Evolutionary conservation across 2,113 vertebrate genomes (phyloP).

Genomic region (Pontoporia blainvillei): DNA sequence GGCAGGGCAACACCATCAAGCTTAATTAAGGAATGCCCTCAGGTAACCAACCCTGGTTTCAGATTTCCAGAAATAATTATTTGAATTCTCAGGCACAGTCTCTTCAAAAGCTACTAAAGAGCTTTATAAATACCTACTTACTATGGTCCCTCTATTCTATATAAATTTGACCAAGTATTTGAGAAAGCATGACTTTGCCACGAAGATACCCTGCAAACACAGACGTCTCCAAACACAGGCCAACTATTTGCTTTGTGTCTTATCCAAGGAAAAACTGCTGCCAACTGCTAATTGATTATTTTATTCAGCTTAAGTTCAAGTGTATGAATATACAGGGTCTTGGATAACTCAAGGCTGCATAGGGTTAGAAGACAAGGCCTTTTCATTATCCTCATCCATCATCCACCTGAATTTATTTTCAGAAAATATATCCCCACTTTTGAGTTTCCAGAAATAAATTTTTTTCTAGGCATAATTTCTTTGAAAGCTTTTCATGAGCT

Average conservation of each 20-base stretch:
- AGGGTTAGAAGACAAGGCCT: not conserved
- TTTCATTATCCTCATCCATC: not conserved
- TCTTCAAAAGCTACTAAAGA: constrained; percentile 9
- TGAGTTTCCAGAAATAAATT: not conserved
- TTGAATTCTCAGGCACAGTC: not conserved
- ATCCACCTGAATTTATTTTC: not conserved
- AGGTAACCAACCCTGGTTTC: not conserved
- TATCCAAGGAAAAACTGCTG: not conserved
- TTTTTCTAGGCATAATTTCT: not conserved
- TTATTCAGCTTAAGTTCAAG: not conserved
- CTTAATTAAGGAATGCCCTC: not conserved
- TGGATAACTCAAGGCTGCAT: not conserved
- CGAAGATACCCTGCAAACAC: not conserved
- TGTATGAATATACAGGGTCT: not conserved
- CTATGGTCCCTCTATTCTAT: not conserved
- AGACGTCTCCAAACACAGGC: not conserved
- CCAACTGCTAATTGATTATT: not conserved
- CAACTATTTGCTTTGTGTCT: not conserved
- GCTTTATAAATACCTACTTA: not conserved
- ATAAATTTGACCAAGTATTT: not conserved
- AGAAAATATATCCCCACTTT: not conserved
- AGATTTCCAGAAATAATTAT: constrained; percentile 6
- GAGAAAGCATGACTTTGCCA: not conserved
- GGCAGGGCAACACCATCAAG: not conserved
- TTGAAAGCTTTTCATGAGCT: not conserved